Evolutionary conservation across 2,113 vertebrate species (phyloP).

Genomic region (Elanoides forficatus): DNA sequence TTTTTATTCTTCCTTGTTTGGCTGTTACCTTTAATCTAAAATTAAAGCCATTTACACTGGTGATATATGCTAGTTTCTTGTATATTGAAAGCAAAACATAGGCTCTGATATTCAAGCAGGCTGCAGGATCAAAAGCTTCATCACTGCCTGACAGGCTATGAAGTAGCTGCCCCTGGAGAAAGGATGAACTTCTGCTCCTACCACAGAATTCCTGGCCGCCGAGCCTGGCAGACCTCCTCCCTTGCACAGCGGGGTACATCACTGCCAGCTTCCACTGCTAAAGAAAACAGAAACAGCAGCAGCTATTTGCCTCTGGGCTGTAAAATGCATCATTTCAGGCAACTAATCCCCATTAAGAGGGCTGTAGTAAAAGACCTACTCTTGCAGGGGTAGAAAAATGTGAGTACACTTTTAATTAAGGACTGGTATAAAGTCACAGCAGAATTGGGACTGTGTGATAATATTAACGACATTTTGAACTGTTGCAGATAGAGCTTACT

Average conservation of each 20-base stretch:
- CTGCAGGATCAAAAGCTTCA: constrained; percentile 23
- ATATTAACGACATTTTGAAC: neutral
- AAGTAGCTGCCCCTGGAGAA: neutral
- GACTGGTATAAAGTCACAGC: neutral
- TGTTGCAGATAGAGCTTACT: neutral
- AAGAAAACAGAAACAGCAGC: constrained; percentile 12
- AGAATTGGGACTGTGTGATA: neutral
- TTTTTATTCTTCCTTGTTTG: neutral
- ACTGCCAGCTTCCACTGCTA: neutral
- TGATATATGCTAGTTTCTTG: neutral
- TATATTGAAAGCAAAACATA: neutral
- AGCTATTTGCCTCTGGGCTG: constrained; percentile 13
- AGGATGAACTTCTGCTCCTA: constrained; percentile 27
- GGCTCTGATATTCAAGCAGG: neutral
- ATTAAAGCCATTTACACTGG: neutral
- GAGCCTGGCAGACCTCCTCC: neutral
- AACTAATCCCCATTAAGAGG: neutral
- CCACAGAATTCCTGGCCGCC: neutral
- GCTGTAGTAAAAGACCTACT: neutral
- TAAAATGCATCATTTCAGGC: neutral
- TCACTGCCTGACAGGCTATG: neutral
- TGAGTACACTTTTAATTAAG: constrained; percentile 8
- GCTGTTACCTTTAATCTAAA: constrained; percentile 23
- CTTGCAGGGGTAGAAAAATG: neutral
- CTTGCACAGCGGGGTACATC: neutral